Conservation (phyloP, 2,797 vertebrate genomes). For the Pyrocephalus nanus region DNA sequence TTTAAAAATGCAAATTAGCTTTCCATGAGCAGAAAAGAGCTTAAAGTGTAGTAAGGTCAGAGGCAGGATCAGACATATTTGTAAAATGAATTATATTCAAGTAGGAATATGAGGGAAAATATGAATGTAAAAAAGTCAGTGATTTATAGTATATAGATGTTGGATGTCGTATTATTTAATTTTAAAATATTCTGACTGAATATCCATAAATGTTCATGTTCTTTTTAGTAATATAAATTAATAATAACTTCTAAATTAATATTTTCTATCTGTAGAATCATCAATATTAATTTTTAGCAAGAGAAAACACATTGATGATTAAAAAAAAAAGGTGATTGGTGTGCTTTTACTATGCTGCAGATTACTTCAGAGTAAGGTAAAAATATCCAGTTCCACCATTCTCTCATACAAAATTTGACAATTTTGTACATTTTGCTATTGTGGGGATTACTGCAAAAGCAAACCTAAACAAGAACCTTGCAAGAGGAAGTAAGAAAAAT, state of each 20-base stretch:
- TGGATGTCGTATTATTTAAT: conserved; percentile 36
- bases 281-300: conserved; percentile 17
- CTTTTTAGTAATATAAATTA: conserved; percentile 34
- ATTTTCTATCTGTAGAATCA: conserved; percentile 28
- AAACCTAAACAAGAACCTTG: not conserved
- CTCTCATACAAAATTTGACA: not conserved
- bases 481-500: conserved; percentile 8
- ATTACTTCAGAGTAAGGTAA: not conserved
- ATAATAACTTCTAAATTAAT: conserved; percentile 11
- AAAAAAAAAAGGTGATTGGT: not conserved
- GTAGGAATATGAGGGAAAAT: conserved; percentile 41
- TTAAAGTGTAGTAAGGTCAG: conserved; percentile 53
- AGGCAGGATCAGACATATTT: conserved; percentile 57
- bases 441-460: not conserved
- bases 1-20: conserved; percentile 55
- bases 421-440: not conserved
- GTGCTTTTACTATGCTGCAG: not conserved
- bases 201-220: conserved; percentile 40
- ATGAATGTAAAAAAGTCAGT: conserved; percentile 47
- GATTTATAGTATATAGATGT: conserved; percentile 48
- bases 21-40: conserved; percentile 58
- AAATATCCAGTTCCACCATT: not conserved
- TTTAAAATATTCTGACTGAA: conserved; percentile 53
- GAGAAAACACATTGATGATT: not conserved
- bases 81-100: conserved; percentile 69